Evolutionary conservation across 2,888 invertebrate genomes (phyloP), one percentile per base, ranked within the genome.

Genomic region (Rhingia rostrata): DNA sequence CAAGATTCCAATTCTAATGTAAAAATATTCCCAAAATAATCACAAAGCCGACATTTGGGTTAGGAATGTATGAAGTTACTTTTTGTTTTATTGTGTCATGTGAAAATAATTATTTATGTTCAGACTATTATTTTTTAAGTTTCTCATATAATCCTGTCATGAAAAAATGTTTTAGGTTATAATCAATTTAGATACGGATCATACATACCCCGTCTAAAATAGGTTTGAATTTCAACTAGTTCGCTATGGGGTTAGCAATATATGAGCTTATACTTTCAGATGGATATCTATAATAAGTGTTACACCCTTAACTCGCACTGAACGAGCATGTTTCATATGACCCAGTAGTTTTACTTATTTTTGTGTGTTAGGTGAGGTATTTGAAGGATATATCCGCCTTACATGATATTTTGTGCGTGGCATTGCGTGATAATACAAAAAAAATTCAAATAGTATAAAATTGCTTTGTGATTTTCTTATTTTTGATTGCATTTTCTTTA

Each of bases 401-500:
- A 14, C 14, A 6, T 3, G 5, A 33, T 5, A 12, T 43, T 22
- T 41, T 41, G 41, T 33, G 9, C 32, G 41, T 53, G 32, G 9
- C 39, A 32, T 53, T 53, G 41, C 66, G 61, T 61, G 33, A 41
- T 53, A 53, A 66, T 66, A n/a, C n/a, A n/a, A n/a, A 32, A 49
- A 41, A 53, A 43, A 33, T 32, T 41, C 53, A 43, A 41, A 33
- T 53, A 53, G 43, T 33, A 53, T 43, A 14, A 41, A 53, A 43
- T 66, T 43, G 32, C 14, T 41, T 33, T 43, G 53, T 66, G 53
- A 66, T 63, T 63, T 56, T 37, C 22, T 51, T 51, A 12, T 37
- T 7, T 49, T 6, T 64, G 12, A 4, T 39, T 14, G 30, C 2
- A 22, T 22, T 22, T 22, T 22, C 22, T 22, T 22, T 22, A 22